Evolutionary conservation across 2,888 invertebrate genomes (phyloP).

Genomic region (Scelioninae gen. 1): DNA sequence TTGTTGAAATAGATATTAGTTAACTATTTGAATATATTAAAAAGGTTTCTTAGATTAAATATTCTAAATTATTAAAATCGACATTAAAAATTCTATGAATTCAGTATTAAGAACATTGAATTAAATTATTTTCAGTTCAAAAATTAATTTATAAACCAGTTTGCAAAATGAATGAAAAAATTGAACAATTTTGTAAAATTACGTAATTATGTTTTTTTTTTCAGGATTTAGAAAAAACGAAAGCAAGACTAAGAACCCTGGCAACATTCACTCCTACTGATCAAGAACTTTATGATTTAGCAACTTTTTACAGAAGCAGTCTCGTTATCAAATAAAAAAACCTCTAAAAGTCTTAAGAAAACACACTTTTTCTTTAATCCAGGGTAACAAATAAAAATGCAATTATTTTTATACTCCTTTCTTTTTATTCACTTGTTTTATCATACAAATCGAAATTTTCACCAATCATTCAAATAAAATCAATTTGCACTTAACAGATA

Average conservation of each 20-base stretch:
- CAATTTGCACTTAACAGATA: too few species aligned
- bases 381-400: constrained; percentile 11
- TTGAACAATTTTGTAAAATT: background rate
- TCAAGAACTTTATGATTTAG: constrained; percentile 78
- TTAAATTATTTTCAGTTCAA: background rate
- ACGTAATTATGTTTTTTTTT: background rate
- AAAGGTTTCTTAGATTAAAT: background rate
- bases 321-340: constrained; percentile 46
- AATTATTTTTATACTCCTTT: background rate
- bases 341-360: too few species aligned
- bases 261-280: constrained; percentile 81
- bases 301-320: constrained; percentile 74
- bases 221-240: constrained; percentile 78
- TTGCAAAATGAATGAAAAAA: background rate
- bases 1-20: background rate
- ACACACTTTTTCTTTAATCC: background rate
- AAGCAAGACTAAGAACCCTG: constrained; percentile 80
- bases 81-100: background rate
- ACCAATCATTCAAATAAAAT: too few species aligned
- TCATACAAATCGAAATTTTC: too few species aligned
- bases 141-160: background rate
- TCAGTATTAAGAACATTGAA: background rate
- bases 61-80: background rate
- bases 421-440: too few species aligned
- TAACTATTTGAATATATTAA: background rate